phyloP scores from a whole-genome alignment of 2,888 invertebrate species.

The Parasteatoda lunata region DNA sequence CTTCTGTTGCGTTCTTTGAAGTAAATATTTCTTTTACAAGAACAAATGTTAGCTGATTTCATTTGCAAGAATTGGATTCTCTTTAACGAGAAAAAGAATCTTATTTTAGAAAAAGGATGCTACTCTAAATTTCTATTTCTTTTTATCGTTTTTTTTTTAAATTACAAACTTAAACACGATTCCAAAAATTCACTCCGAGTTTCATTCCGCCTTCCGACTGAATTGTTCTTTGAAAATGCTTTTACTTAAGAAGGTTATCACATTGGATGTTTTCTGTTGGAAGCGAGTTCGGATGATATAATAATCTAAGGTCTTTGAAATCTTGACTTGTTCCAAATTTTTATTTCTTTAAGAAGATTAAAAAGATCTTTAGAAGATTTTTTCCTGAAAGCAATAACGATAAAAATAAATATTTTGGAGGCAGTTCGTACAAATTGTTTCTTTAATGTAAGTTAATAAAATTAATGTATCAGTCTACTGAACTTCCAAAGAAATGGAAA shows the following conservation, averaged over 20 bases:
- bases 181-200: background rate
- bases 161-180: background rate
- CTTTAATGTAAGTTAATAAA: too few relatives aligned
- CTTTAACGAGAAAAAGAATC: background rate
- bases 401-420: too few relatives aligned
- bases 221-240: background rate
- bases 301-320: too few relatives aligned
- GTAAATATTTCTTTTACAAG: background rate
- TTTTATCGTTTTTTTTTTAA: background rate
- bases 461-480: too few relatives aligned
- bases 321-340: too few relatives aligned
- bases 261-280: background rate
- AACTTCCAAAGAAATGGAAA: too few relatives aligned
- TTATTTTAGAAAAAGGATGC: background rate
- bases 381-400: too few relatives aligned
- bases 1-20: background rate
- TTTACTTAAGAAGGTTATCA: background rate
- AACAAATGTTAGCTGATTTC: background rate
- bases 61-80: background rate
- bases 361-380: too few relatives aligned
- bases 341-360: too few relatives aligned
- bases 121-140: background rate
- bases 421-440: too few relatives aligned
- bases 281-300: background rate
- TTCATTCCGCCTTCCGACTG: background rate